Evolutionary conservation across 2,888 invertebrate species (phyloP).

Genomic region (Odontocolon sp.): DNA sequence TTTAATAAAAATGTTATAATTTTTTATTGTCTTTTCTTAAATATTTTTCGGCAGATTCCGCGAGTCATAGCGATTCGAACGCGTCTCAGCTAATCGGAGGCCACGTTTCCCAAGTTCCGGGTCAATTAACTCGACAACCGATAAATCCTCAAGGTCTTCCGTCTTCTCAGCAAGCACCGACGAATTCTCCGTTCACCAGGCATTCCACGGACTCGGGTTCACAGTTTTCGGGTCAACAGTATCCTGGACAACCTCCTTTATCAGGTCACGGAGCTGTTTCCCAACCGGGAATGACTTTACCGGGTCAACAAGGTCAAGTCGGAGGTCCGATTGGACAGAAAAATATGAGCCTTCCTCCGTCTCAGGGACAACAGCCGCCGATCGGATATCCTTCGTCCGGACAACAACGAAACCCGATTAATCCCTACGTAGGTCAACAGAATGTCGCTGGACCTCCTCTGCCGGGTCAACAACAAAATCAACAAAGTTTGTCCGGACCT

Average conservation of each 20-base stretch:
- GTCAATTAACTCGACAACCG: constrained; percentile 32
- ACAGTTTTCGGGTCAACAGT: constrained; percentile 39
- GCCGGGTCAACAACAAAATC: constrained; percentile 21
- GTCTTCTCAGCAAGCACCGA: constrained; percentile 38
- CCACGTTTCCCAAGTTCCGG: constrained; percentile 17
- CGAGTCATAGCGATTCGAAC: constrained; percentile 18
- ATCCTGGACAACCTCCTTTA: constrained; percentile 56
- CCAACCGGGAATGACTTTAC: constrained; percentile 6
- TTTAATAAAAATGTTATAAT: neutral
- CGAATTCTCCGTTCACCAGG: constrained; percentile 43
- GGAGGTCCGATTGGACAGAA: constrained; percentile 51
- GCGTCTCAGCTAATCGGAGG: neutral
- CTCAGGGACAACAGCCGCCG: constrained; percentile 40
- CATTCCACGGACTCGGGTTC: constrained; percentile 43
- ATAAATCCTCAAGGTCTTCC: constrained; percentile 47
- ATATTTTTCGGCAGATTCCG: neutral
- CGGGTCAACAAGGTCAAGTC: constrained; percentile 46
- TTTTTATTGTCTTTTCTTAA: neutral
- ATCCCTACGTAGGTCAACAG: constrained; percentile 65
- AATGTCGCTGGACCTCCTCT: constrained; percentile 47
- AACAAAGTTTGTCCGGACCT: constrained; percentile 49
- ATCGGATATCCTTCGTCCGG: constrained; percentile 38
- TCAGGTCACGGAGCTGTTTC: constrained; percentile 41
- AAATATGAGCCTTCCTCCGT: constrained; percentile 37
- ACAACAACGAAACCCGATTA: constrained; percentile 46